A percentile compares a stretch with the other conserved stretches of the same genome.
These are phyloP conservation scores for Ectemnius cavifrons DNA, from an alignment of 2,888 invertebrate species.

Conservation along the genomic window DNA sequence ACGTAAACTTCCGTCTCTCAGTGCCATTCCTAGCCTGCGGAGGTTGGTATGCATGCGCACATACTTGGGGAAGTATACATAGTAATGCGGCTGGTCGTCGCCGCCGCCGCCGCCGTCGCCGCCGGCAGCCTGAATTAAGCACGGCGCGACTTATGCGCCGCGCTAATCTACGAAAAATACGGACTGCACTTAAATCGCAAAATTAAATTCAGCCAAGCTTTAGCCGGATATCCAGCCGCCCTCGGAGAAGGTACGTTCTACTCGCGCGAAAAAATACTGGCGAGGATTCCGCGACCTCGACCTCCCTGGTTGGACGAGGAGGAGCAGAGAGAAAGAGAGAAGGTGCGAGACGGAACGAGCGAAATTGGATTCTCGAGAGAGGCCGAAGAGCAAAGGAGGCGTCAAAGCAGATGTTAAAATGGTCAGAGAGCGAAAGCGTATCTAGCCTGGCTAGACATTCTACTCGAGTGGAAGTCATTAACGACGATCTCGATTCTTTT, in stretches of 20 bases:
- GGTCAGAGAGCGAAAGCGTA: neutral
- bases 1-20: slow-evolving; percentile 21
- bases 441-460: slow-evolving; percentile 7
- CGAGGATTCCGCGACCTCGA: neutral
- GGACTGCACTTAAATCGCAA: slow-evolving; percentile 4
- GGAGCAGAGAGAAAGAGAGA: too few relatives aligned
- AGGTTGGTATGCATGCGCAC: neutral
- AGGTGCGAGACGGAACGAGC: too few relatives aligned
- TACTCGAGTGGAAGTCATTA: neutral
- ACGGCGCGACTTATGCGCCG: neutral
- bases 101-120: too few relatives aligned
- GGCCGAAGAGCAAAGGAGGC: neutral
- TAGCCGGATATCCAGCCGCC: neutral
- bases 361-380: slow-evolving; percentile 1
- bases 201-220: slow-evolving; percentile 5
- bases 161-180: slow-evolving; percentile 10
- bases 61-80: neutral
- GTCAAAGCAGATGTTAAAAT: slow-evolving; percentile 1
- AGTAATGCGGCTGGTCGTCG: too few relatives aligned
- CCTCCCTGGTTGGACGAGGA: too few relatives aligned
- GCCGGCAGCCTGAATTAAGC: neutral
- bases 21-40: slow-evolving; percentile 14
- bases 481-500: slow-evolving; percentile 44
- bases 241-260: neutral
- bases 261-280: slow-evolving; percentile 1